Percentiles rank a stretch among this genome's conserved stretches.
Conservation (phyloP, 2,113 vertebrate species). For the Oceanites oceanicus region DNA sequence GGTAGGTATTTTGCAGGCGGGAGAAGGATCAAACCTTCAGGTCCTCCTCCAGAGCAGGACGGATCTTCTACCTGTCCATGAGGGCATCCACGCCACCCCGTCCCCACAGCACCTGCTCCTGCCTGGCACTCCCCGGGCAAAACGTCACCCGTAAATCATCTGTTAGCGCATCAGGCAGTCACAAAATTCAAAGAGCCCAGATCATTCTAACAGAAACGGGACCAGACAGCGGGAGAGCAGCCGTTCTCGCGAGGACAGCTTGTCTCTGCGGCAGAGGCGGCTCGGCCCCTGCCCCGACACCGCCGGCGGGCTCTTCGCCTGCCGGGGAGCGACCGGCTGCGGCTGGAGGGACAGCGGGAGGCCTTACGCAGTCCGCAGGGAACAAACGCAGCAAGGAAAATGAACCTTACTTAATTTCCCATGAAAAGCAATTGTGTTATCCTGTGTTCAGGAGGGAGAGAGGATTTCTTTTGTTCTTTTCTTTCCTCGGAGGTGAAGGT, state of each 20-base stretch:
- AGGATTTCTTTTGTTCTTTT: not conserved
- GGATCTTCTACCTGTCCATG: not conserved
- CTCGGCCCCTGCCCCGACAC: not conserved
- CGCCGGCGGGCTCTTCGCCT: not conserved
- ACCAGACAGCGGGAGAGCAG: not conserved
- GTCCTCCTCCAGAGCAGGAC: not conserved
- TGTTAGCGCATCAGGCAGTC: fast-evolving
- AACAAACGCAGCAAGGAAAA: not conserved
- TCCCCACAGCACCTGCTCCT: too few relatives aligned
- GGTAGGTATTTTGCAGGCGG: not conserved
- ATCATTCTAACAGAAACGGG: too few relatives aligned
- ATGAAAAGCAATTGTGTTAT: fast-evolving
- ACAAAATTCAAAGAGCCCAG: not conserved
- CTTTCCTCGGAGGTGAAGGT: not conserved
- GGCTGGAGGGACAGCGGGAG: not conserved
- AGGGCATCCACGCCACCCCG: too few relatives aligned
- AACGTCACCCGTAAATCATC: not conserved
- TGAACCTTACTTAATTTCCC: not conserved
- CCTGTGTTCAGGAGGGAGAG: not conserved
- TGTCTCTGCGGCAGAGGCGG: fast-evolving
- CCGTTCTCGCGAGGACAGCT: not conserved
- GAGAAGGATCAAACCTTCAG: not conserved
- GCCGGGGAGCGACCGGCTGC: too few relatives aligned
- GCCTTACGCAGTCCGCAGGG: not conserved
- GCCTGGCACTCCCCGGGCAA: not conserved